Evolutionary conservation across 2,797 vertebrate genomes (phyloP).

Genomic region (Hypotaenidia philippensis): DNA sequence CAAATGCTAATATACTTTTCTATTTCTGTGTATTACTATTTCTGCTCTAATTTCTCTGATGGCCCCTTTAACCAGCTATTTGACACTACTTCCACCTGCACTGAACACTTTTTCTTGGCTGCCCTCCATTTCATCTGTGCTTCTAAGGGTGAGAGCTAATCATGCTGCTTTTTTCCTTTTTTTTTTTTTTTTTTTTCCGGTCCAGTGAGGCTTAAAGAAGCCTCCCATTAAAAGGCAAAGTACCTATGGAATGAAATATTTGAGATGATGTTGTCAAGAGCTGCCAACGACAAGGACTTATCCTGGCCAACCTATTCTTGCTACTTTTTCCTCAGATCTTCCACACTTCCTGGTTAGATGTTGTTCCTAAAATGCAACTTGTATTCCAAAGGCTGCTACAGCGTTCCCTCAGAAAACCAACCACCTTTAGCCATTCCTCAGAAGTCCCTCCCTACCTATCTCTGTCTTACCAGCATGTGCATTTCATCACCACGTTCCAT

Average conservation of each 20-base stretch:
- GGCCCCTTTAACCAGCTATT: conserved; percentile 10
- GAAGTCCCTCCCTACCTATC: background rate
- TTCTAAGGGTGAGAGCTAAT: conserved; percentile 21
- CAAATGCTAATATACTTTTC: conserved; percentile 5
- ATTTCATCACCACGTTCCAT: background rate
- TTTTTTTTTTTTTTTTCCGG: background rate
- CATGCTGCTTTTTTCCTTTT: background rate
- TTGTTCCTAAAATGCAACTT: background rate
- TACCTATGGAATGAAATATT: background rate
- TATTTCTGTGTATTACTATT: conserved; percentile 25
- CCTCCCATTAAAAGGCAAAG: background rate
- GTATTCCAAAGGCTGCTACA: background rate
- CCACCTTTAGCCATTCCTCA: background rate
- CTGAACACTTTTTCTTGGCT: conserved; percentile 1
- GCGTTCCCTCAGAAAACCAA: background rate
- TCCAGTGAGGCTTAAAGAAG: background rate
- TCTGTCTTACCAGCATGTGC: background rate
- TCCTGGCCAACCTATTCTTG: background rate
- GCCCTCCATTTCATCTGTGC: background rate
- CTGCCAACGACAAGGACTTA: background rate
- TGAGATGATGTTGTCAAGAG: background rate
- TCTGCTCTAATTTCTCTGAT: conserved; percentile 10
- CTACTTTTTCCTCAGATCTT: background rate
- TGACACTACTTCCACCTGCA: background rate
- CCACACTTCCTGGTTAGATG: background rate